These are phyloP conservation scores for Subanguina moxae DNA, from an alignment of 1,140 invertebrate genomes.

Conservation along the genomic window DNA sequence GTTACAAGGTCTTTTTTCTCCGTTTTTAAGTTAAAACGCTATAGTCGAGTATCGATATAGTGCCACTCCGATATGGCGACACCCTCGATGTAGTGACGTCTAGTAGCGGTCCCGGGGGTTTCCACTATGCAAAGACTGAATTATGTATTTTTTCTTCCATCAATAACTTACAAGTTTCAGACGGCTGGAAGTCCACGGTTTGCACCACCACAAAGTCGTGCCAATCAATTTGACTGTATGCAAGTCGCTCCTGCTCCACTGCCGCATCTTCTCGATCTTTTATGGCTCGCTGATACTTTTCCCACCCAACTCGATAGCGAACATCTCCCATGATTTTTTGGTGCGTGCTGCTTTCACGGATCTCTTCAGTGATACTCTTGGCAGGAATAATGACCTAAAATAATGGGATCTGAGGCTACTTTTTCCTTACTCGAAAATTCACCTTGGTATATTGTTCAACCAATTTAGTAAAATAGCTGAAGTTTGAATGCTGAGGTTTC, in stretches of 20 bases:
- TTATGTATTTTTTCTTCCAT: neutral
- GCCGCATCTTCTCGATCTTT: conserved; percentile 86
- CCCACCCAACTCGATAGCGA: conserved; percentile 90
- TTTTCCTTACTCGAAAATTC: conserved; percentile 21
- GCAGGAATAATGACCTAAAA: conserved; percentile 61
- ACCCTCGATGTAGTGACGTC: no score
- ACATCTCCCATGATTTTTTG: conserved; percentile 78
- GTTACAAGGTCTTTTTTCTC: no score
- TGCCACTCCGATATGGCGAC: no score
- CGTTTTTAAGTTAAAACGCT: no score
- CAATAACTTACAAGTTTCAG: conserved; percentile 76
- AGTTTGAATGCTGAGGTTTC: conserved; percentile 92
- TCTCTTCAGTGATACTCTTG: conserved; percentile 44
- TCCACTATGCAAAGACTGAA: neutral
- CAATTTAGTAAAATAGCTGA: conserved; percentile 95
- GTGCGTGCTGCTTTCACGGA: conserved; percentile 23
- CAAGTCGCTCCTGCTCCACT: conserved; percentile 86
- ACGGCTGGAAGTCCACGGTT: conserved; percentile 95
- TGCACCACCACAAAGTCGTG: conserved; percentile 99
- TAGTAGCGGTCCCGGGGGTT: no score
- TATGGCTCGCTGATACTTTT: conserved; percentile 71
- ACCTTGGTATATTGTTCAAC: conserved; percentile 96
- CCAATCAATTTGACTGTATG: conserved; percentile 98
- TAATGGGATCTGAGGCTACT: conserved; percentile 1
- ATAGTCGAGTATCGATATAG: no score